phyloP scores from a whole-genome alignment of 2,797 vertebrate species.

The Varecia variegata region DNA sequence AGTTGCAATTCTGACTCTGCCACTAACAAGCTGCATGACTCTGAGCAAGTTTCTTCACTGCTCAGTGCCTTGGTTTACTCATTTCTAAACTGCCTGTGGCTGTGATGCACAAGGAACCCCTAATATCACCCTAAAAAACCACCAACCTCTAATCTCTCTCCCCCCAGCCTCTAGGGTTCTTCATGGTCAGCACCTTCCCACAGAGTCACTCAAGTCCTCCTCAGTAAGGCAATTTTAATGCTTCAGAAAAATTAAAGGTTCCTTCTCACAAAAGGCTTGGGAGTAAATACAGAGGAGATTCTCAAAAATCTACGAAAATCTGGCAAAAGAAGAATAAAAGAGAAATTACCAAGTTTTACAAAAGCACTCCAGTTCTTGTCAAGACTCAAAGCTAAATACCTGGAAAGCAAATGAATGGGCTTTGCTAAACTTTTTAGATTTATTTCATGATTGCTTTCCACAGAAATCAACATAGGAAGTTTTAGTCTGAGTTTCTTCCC shows the following conservation, averaged over 20 bases:
- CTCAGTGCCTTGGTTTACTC: not conserved
- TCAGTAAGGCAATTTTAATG: not conserved
- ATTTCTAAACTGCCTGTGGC: not conserved
- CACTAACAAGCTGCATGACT: not conserved
- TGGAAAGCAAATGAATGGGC: not conserved
- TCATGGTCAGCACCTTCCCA: not conserved
- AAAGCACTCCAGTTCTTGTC: not conserved
- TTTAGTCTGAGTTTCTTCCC: not conserved
- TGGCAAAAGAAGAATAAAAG: slow-evolving; percentile 11
- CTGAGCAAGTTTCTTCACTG: not conserved
- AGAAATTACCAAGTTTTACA: not conserved
- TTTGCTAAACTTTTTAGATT: not conserved
- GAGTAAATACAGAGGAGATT: slow-evolving; percentile 25
- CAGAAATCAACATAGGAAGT: not conserved
- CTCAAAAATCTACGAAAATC: not conserved
- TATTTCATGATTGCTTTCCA: not conserved
- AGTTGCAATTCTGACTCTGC: not conserved
- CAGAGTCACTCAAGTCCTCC: not conserved
- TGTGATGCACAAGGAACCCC: not conserved
- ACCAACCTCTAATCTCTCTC: not conserved
- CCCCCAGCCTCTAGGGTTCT: not conserved
- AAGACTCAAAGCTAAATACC: not conserved
- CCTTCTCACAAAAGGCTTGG: not conserved
- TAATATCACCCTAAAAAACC: not conserved
- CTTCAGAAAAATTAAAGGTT: slow-evolving; percentile 38